Evolutionary conservation across 2,888 invertebrate genomes (phyloP), one percentile per base, ranked within the genome.

Genomic region (Platycheirus albimanus): DNA sequence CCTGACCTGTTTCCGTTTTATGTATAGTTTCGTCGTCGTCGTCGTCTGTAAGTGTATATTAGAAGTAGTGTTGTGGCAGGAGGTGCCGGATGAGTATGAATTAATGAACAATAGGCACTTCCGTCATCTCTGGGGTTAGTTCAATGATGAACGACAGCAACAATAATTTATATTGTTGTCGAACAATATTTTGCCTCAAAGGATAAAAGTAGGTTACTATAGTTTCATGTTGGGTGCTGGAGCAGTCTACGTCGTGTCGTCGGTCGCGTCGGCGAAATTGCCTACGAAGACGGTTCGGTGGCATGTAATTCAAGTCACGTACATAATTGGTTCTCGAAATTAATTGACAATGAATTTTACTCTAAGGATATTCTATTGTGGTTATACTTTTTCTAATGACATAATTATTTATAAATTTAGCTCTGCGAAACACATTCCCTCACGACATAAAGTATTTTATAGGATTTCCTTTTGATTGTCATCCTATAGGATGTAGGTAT

Each of bases 91-190:
- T 56, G 72, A 56, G 61, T 17, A 69, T 56, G 58, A 72, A 78
- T 83, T 78, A 83, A 77, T 74, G 63, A 78, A 83, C 83, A 83
- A 63, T 72, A 70, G 78, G 51, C 67, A 74, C 74, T 78, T 78
- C 83, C 83, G 72, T 58, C 72, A 74, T 58, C 20, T 58, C 56
- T 64, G 56, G 36, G 67, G 78, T 69, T 72, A 74, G 66, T 63
- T 4, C 64, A 72, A 43, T 69, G 72, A 78, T 78, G 64, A 72
- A 72, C 61, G 7, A 28, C 71, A 77, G 64, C 63, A 36, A 33
- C 58, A 58, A 64, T 78, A 83, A 83, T 74, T 47, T 71, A 63
- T 83, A 69, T 72, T 64, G 78, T 69, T 63, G 72, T 78, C 67
- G 56, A 72, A 54, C 54, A 76, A 80, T n/a, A n/a, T 76, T 61